Conservation (phyloP, 2,888 invertebrate species). For the Crioceris asparagi region DNA sequence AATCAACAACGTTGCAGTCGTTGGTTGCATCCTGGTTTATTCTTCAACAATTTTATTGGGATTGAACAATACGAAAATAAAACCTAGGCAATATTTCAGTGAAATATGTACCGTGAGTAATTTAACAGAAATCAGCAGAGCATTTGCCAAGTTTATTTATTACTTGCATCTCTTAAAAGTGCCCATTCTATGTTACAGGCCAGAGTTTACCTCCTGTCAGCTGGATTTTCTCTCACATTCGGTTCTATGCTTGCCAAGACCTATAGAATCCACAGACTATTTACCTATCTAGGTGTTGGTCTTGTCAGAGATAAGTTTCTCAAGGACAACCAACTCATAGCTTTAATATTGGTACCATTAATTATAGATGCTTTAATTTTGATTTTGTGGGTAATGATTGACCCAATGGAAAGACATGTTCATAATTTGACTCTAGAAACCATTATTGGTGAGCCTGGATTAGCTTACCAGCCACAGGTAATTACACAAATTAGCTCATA, state of each 20-base stretch:
- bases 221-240: slow-evolving; percentile 84
- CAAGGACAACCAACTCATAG: slow-evolving; percentile 81
- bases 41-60: slow-evolving; percentile 77
- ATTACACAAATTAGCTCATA: slow-evolving; percentile 22
- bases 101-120: slow-evolving; percentile 75
- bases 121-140: neutral
- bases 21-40: slow-evolving; percentile 86
- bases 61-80: slow-evolving; percentile 69
- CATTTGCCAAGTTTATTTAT: too few species aligned
- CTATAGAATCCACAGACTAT: slow-evolving; percentile 83
- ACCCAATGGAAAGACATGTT: slow-evolving; percentile 79
- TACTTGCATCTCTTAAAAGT: neutral
- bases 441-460: slow-evolving; percentile 63
- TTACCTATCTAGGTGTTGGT: slow-evolving; percentile 71
- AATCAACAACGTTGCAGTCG: slow-evolving; percentile 82
- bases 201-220: slow-evolving; percentile 77
- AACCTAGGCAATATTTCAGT: slow-evolving; percentile 58
- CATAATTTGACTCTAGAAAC: slow-evolving; percentile 74
- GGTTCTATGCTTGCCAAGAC: slow-evolving; percentile 95
- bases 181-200: slow-evolving; percentile 51
- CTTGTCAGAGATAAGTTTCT: slow-evolving; percentile 82
- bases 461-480: slow-evolving; percentile 79
- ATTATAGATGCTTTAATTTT: slow-evolving; percentile 75
- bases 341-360: slow-evolving; percentile 69
- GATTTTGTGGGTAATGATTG: slow-evolving; percentile 72